Evolutionary conservation across 2,113 vertebrate genomes (phyloP), one percentile per base, ranked within the genome.

Genomic region (Pelusios castaneus): DNA sequence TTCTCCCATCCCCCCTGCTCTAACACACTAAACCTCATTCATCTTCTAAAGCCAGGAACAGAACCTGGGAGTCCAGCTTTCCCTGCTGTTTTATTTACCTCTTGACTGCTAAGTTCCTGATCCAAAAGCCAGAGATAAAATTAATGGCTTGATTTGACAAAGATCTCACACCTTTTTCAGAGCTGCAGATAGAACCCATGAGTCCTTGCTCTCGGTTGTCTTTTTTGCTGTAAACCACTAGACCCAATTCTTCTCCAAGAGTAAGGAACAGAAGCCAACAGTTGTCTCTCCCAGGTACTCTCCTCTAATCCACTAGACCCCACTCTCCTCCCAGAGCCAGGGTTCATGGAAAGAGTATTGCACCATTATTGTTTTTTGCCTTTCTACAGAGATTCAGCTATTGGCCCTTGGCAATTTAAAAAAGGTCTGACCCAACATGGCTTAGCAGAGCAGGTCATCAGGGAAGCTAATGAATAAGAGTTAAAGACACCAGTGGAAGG

Each of bases 401-500:
- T 21, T 38, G 63, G 34, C 17, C 34, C n/a, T 10, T 38, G 34
- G 63, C 63, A 38, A 67, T 1, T 21, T 7, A 67, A 16, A 67
- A 17, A 2, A 16, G 34, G 34, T 25, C 70, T 43, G n/a, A 25
- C 12, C 22, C 70, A 43, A 43, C 41, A 43, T 43, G n/a, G 24
- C 38, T 13, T 10, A 29, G 5, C 3, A 41, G 14, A 51, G 17
- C 5, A 34, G 41, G 4, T 8, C 2, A 5, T 10, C 10, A 6
- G 81, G 45, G 43, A 10, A 5, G 34, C 3, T 3, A 49, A 10
- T 2, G 0, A 8, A 21, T 12, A 14, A n/a, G 19, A 49, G 14
- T 2, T n/a, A 45, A 3, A 54, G 21, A 17, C 16, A 17, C n/a
- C 2, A 19, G 8, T 0, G 11, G 25, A 9, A 0, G 0, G 12